A percentile compares a stretch with the other conserved stretches of the same genome.
phyloP scores from a whole-genome alignment of 1,140 invertebrate genomes.

The Brachionus calyciflorus region DNA sequence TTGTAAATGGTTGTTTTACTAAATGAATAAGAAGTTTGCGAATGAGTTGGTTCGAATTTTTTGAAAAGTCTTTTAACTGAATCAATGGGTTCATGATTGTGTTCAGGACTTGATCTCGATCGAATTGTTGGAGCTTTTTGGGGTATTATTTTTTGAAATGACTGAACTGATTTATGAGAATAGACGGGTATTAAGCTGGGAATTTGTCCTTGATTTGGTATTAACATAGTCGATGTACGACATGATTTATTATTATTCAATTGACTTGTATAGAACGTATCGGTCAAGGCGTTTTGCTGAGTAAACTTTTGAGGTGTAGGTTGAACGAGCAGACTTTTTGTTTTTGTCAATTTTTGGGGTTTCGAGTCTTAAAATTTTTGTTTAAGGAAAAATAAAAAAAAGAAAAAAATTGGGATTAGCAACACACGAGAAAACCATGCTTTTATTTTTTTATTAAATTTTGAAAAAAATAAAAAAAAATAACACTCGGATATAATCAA shows the following conservation, averaged over 20 bases:
- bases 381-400: not conserved
- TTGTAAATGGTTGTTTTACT: not conserved
- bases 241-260: not conserved
- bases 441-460: too few species aligned
- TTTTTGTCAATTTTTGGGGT: not conserved
- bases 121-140: not conserved
- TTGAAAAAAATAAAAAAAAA: too few species aligned
- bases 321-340: too few species aligned
- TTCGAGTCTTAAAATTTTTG: constrained; percentile 9
- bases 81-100: not conserved
- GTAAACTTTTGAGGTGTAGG: too few species aligned
- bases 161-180: not conserved
- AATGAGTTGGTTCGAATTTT: not conserved
- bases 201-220: constrained; percentile 1
- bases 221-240: constrained; percentile 10
- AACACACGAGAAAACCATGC: constrained; percentile 17
- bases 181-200: not conserved
- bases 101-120: not conserved
- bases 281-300: not conserved
- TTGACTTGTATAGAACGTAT: not conserved
- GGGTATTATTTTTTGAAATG: constrained; percentile 4
- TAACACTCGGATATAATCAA: not conserved
- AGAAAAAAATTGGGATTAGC: not conserved
- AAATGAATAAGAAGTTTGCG: not conserved
- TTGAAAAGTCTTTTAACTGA: not conserved